A percentile compares a stretch with the other conserved stretches of the same genome.
Evolutionary conservation across 2,888 invertebrate species (phyloP).

Genomic region (Hirtodrosophila duncani): DNA sequence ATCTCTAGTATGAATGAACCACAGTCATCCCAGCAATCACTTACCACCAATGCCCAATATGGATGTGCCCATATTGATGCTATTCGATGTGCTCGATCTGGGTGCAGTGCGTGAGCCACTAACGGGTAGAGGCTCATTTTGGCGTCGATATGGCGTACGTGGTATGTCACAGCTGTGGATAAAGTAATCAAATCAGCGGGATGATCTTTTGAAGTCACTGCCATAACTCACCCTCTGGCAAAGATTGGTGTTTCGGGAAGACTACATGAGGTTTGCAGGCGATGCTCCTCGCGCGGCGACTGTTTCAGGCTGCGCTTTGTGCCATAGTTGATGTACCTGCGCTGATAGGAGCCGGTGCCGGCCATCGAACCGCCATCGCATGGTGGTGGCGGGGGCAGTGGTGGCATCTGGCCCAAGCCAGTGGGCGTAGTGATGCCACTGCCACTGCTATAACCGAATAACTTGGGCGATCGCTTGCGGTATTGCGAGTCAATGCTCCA

Average conservation of each 20-base stretch:
- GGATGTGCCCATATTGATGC: slow-evolving; percentile 77
- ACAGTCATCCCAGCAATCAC: too few relatives aligned
- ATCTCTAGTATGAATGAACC: too few relatives aligned
- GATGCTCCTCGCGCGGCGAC: slow-evolving; percentile 81
- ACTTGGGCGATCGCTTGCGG: slow-evolving; percentile 81
- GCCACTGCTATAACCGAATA: slow-evolving; percentile 80
- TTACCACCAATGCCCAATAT: slow-evolving; percentile 76
- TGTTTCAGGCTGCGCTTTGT: slow-evolving; percentile 79
- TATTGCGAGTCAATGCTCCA: slow-evolving; percentile 91
- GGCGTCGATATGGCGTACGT: slow-evolving; percentile 86
- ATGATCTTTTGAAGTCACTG: too few relatives aligned
- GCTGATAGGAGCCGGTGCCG: slow-evolving; percentile 80
- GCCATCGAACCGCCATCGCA: too few relatives aligned
- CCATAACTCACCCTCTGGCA: slow-evolving; percentile 82
- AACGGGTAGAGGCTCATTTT: slow-evolving; percentile 77
- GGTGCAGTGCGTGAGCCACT: slow-evolving; percentile 81
- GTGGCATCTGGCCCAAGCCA: slow-evolving; percentile 57
- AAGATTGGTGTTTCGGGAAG: slow-evolving; percentile 94
- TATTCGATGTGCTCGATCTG: slow-evolving; percentile 79
- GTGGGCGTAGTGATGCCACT: slow-evolving; percentile 74
- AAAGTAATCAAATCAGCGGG: too few relatives aligned
- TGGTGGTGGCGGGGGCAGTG: slow-evolving; percentile 49
- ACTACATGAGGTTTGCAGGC: slow-evolving; percentile 90
- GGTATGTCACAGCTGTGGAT: slow-evolving; percentile 85
- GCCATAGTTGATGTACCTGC: slow-evolving; percentile 77